A percentile compares a stretch with the other conserved stretches of the same genome.
These are phyloP conservation scores for Tenthredo distinguenda DNA, from an alignment of 2,888 invertebrate genomes.

Conservation along the genomic window DNA sequence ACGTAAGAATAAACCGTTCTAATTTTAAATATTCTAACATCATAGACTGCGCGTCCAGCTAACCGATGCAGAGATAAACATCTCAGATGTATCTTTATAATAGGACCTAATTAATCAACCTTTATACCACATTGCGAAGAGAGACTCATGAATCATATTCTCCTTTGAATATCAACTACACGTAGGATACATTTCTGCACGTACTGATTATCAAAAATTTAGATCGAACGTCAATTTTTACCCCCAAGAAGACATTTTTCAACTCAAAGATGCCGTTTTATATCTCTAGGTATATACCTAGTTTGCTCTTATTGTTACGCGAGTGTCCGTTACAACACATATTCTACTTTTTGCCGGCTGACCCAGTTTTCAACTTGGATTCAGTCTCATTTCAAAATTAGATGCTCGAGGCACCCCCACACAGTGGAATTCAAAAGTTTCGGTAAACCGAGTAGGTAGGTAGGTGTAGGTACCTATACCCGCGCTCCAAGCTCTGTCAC, in stretches of 20 bases:
- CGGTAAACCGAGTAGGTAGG: not conserved
- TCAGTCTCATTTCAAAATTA: constrained; percentile 70
- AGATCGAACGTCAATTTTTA: not conserved
- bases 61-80: not conserved
- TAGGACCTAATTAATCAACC: not conserved
- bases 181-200: not conserved
- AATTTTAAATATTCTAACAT: constrained; percentile 34
- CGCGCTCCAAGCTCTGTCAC: not conserved
- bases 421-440: constrained; percentile 35
- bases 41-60: constrained; percentile 9
- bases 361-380: constrained; percentile 66
- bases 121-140: not conserved
- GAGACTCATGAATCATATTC: not conserved
- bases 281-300: not conserved
- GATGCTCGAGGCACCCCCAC: constrained; percentile 66
- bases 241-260: not conserved
- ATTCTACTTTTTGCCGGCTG: constrained; percentile 66
- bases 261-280: not conserved
- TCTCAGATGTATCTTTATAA: not conserved
- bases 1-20: not conserved
- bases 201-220: not conserved
- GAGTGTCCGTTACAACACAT: constrained; percentile 59
- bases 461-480: not conserved
- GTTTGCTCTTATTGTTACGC: not conserved
- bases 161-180: not conserved